Evolutionary conservation across 2,797 vertebrate genomes (phyloP), one percentile per base, ranked within the genome.

Genomic region (Phrynocephalus forsythii): DNA sequence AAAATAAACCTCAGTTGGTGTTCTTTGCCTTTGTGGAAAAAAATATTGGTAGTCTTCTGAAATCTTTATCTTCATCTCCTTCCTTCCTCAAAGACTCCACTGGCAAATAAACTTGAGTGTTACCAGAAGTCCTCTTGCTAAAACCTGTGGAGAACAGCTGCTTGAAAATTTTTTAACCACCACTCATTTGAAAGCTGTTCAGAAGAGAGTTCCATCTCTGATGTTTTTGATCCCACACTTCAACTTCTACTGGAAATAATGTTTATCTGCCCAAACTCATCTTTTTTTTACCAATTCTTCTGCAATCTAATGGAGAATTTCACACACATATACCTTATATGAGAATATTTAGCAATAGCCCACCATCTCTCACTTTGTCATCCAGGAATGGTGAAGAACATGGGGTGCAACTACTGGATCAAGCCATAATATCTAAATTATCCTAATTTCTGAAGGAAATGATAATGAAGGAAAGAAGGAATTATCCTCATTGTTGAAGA

Each of bases 61-160:
- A 92, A 56, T 90, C 48, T 56, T 86, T 3, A n/a, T 56, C 79
- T 87, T 77, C 87, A 48, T 22, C 11, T 20, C 26, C 50, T 78
- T 18, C 60, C 75, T 30, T 9, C 60, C 52, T 69, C 63, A n/a
- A 73, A 10, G 0, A 30, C 60, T 2, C 83, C 56, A 44, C 50
- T 81, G 92, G 89, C 79, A 33, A 90, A 79, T 75, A 26, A 0
- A 81, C 76, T 89, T 87, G 72, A 91, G 24, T 90, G 88, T 86
- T 75, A 76, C 77, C 75, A 84, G 82, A 79, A 81, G 83, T 88
- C 81, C 66, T 84, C 87, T 91, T 91, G 90, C 75, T 92, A 85
- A 91, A 91, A 91, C 91, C 96, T 97, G 3, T 69, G 94, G 94
- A 88, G 95, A 83, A 95, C 94, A 93, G 11, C 52, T 56, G 63